Evolutionary conservation across 2,113 vertebrate genomes (phyloP), one percentile per base, ranked within the genome.

Genomic region (Boulengeromyrus knoepffleri): DNA sequence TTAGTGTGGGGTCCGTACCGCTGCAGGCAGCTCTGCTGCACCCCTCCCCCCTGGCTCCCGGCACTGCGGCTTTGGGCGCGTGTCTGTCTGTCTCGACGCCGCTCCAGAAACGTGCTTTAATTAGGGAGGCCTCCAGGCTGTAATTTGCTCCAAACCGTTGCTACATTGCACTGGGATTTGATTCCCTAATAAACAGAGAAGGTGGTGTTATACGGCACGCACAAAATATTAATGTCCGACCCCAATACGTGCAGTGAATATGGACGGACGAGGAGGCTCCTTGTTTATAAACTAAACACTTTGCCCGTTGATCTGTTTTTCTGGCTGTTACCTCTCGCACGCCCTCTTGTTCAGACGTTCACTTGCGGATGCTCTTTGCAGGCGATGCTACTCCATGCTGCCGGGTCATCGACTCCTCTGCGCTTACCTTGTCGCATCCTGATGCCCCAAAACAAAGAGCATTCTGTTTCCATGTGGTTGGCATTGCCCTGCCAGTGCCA

Each of bases 131-230:
- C 74, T 15, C 36, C 36, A 39, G 74, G 31, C 31, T 36, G 74
- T 80, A 80, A 80, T 80, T 80, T 42, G 74, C 74, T 80, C 74
- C 74, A 80, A 80, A 80, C 74, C 0, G 15, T 15, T 80, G 15
- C 36, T 80, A 80, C 74, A 80, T 80, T 80, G 74, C 74, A 80
- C 74, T 42, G 74, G 74, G 74, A 80, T 80, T 80, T 19, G 36
- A 80, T 42, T 80, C 74, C 74, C 74, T 80, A 42, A 80, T 80
- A 80, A 80, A 80, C 74, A 80, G 36, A 80, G 74, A 42, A 80
- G 36, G 31, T 42, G 74, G 5, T 80, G 36, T 80, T 80, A 39
- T 80, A 17, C 6, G 74, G 74, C 36, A 80, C 74, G 36, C 74
- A 13, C 31, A 27, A 80, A 80, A 80, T 80, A 80, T 80, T 80